Evolutionary conservation across 1,140 invertebrate species (phyloP).

Genomic region (Heliconius eleuchia): DNA sequence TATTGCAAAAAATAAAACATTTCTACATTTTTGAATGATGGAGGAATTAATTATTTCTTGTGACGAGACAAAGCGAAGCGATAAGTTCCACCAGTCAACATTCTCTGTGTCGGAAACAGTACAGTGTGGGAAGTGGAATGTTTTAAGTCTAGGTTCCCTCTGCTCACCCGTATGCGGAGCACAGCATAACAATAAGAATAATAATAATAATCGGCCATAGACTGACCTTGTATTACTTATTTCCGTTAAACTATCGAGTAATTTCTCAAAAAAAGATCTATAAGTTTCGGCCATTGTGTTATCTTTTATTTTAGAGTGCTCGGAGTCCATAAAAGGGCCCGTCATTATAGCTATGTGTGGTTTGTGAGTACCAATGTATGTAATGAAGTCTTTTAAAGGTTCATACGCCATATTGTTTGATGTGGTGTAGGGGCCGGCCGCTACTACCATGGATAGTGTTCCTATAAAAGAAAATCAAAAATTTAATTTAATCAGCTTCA

Average conservation of each 20-base stretch:
- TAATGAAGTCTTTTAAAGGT: conserved; percentile 89
- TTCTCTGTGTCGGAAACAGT: too few relatives aligned
- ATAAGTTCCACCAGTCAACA: too few relatives aligned
- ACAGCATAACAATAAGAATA: background rate
- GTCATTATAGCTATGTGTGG: conserved; percentile 91
- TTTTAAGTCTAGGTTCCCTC: too few relatives aligned
- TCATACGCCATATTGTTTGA: conserved; percentile 89
- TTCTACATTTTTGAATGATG: too few relatives aligned
- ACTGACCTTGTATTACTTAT: conserved; percentile 56
- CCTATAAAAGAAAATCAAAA: conserved; percentile 54
- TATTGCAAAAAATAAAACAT: too few relatives aligned
- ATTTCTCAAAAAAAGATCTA: conserved; percentile 86
- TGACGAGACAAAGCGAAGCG: too few relatives aligned
- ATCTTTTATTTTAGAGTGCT: conserved; percentile 83
- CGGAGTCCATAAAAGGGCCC: conserved; percentile 91
- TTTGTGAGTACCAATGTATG: conserved; percentile 84
- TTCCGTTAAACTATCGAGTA: conserved; percentile 81
- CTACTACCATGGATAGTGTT: conserved; percentile 87
- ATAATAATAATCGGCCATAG: background rate
- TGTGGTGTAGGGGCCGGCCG: conserved; percentile 91
- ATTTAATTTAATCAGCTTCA: too few relatives aligned
- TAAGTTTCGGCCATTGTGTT: conserved; percentile 84
- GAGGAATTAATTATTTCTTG: too few relatives aligned
- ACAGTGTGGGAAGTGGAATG: too few relatives aligned
- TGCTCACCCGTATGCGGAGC: too few relatives aligned